Percentiles rank a stretch among this genome's conserved stretches.
These are phyloP conservation scores for Coracopsis vasa DNA, from an alignment of 2,113 vertebrate species.

Conservation along the genomic window DNA sequence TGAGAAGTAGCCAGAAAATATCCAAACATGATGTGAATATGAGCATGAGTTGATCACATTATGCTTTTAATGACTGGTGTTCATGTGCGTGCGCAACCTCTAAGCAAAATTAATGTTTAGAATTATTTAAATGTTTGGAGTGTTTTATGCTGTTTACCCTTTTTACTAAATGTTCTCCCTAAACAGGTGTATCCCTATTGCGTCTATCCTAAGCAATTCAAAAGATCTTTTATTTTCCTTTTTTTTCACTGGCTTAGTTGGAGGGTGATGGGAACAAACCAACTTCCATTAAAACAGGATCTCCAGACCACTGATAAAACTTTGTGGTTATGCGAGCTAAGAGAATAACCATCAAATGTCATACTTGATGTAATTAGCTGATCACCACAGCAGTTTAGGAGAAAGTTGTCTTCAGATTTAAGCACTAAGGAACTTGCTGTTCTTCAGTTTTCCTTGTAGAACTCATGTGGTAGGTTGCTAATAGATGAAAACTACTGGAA, in stretches of 20 bases:
- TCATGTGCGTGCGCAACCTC: background rate
- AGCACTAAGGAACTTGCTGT: background rate
- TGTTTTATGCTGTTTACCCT: background rate
- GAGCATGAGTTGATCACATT: background rate
- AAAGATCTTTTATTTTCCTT: background rate
- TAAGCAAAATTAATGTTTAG: background rate
- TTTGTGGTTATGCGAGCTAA: background rate
- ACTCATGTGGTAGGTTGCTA: background rate
- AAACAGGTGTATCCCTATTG: background rate
- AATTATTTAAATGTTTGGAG: background rate
- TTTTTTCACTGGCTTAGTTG: background rate
- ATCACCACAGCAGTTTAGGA: background rate
- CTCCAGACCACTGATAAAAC: background rate
- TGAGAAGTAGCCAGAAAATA: background rate
- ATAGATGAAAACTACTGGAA: background rate
- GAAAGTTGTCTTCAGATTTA: background rate
- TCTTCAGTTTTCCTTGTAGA: background rate
- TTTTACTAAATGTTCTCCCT: background rate
- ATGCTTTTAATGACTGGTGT: background rate
- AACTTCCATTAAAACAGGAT: background rate
- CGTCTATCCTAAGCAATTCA: background rate
- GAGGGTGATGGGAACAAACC: background rate
- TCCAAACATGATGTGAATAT: background rate
- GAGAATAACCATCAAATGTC: background rate
- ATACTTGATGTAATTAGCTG: background rate